phyloP scores from a whole-genome alignment of 1,140 invertebrate genomes.

The Drosophila nigromelanica region DNA sequence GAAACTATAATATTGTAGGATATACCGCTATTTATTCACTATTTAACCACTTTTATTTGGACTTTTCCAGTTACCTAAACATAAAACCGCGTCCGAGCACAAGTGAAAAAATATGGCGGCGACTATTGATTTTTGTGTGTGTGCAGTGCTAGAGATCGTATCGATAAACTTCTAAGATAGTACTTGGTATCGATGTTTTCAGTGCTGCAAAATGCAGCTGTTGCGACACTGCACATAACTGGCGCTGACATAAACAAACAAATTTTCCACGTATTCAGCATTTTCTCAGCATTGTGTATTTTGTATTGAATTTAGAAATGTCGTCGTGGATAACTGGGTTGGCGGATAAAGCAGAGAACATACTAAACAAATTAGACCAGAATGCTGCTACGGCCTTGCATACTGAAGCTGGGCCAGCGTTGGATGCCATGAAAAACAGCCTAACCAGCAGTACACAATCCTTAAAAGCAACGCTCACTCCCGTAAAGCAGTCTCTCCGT shows the following conservation, averaged over 20 bases:
- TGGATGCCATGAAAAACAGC: slow-evolving; percentile 59
- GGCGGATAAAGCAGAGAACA: slow-evolving; percentile 92
- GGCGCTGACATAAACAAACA: slow-evolving; percentile 39
- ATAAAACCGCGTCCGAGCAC: slow-evolving; percentile 64
- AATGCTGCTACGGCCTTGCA: slow-evolving; percentile 90
- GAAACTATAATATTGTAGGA: background rate
- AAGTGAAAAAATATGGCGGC: slow-evolving; percentile 80
- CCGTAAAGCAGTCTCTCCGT: slow-evolving; percentile 25
- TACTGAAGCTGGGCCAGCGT: slow-evolving; percentile 29
- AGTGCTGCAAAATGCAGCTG: slow-evolving; percentile 3
- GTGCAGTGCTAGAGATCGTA: slow-evolving; percentile 14
- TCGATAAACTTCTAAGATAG: background rate
- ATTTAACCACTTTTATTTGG: slow-evolving; percentile 17
- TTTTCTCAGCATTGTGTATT: slow-evolving; percentile 7
- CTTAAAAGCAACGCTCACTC: slow-evolving; percentile 54
- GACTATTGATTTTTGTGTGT: slow-evolving; percentile 71
- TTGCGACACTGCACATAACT: slow-evolving; percentile 1
- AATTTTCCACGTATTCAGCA: slow-evolving; percentile 38
- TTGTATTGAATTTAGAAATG: slow-evolving; percentile 84
- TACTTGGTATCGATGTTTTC: slow-evolving; percentile 14
- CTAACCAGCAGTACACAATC: slow-evolving; percentile 67
- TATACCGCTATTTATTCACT: slow-evolving; percentile 18
- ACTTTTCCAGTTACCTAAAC: slow-evolving; percentile 56
- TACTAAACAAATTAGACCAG: slow-evolving; percentile 93
- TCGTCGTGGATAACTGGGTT: slow-evolving; percentile 91